Percentiles rank a stretch among this genome's conserved stretches.
phyloP scores from a whole-genome alignment of 2,113 vertebrate species.

The Caretta caretta region DNA sequence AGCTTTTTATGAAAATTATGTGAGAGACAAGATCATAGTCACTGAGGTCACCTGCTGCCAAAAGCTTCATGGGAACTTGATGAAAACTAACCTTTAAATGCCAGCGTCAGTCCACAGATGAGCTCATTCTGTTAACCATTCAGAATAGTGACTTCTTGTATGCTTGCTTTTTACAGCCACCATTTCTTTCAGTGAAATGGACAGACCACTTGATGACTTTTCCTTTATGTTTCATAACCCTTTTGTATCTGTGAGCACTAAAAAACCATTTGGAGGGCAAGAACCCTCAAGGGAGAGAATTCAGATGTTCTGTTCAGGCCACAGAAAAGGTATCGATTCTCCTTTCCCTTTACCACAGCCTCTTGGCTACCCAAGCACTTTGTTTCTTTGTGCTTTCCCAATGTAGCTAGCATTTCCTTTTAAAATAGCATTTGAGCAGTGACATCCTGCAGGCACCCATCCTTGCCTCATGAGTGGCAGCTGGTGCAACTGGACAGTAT shows the following conservation, averaged over 20 bases:
- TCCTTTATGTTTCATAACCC: neutral
- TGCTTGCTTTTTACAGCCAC: slow-evolving; percentile 13
- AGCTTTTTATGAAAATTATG: slow-evolving; percentile 13
- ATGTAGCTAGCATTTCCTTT: slow-evolving; percentile 72
- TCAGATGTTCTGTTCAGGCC: slow-evolving; percentile 73
- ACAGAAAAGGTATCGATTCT: slow-evolving; percentile 74
- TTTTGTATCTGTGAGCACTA: neutral
- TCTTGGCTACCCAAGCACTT: slow-evolving; percentile 56
- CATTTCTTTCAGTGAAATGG: slow-evolving; percentile 12
- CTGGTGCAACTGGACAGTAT: slow-evolving; percentile 73
- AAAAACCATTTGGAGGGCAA: slow-evolving; percentile 49
- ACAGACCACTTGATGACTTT: slow-evolving; percentile 42
- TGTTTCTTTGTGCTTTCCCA: slow-evolving; percentile 66
- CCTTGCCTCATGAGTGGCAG: slow-evolving; percentile 74
- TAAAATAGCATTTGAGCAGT: slow-evolving; percentile 75
- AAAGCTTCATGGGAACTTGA: neutral
- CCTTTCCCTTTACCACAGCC: slow-evolving; percentile 72
- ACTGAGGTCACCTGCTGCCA: slow-evolving; percentile 53
- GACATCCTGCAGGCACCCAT: slow-evolving; percentile 76
- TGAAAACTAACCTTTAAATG: slow-evolving; percentile 65
- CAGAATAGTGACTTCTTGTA: neutral
- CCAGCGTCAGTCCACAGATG: neutral
- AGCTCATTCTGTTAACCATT: neutral
- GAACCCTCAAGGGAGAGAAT: slow-evolving; percentile 66
- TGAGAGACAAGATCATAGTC: slow-evolving; percentile 62